Evolutionary conservation across 2,888 invertebrate genomes (phyloP), one percentile per base, ranked within the genome.

Genomic region (Icerya purchasi): DNA sequence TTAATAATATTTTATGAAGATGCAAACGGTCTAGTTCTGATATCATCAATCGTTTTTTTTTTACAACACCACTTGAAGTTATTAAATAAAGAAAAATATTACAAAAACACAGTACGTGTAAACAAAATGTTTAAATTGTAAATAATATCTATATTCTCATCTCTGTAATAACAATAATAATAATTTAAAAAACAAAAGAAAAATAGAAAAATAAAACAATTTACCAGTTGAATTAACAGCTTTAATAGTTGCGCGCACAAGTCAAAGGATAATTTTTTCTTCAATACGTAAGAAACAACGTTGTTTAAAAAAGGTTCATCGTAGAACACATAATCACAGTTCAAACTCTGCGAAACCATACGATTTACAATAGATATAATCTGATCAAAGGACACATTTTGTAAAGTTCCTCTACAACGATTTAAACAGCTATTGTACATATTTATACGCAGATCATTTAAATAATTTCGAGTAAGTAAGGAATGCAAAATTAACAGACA

Each of bases 261-360:
- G 49, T 75, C 72, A 64, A 78, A 78, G n/a, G 72, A 74, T 18
- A 76, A 64, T 58, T 76, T 68, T n/a, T 75, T 72, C 52, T 73
- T 70, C 21, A 80, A 71, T 20, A 77, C 71, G 65, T 75, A 76
- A 55, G 74, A 72, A 3, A 76, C 76, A 51, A 76, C 72, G 1
- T 74, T 72, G 65, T 82, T 78, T 66, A 79, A 70, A 64, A 82
- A 72, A 58, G 74, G 74, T 65, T 80, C 79, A 64, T 81, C 75
- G 65, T 82, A 83, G 67, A 76, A 82, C 68, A 75, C 75, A 2
- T 72, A 68, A 59, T 74, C 71, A 63, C 75, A 76, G 63, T 71
- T 71, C 61, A 73, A 61, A 61, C 75, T 72, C 62, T 74, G 71
- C 3, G 70, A 70, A 21, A 74, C 73, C 20, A 80, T 66, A 68